Conservation (phyloP, 2,113 vertebrate species). For the Sprattus sprattus region DNA sequence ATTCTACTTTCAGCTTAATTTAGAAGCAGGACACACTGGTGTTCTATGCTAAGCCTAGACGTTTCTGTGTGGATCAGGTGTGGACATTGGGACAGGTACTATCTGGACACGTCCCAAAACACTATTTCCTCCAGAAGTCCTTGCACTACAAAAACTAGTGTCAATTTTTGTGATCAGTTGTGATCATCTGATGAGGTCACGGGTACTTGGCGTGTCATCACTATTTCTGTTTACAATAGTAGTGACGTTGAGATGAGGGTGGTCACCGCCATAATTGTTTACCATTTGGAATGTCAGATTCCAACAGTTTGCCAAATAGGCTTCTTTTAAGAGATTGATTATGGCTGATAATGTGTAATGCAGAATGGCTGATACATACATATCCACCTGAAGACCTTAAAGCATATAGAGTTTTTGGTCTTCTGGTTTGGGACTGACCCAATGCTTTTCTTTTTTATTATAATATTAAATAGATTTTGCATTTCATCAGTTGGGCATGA, state of each 20-base stretch:
- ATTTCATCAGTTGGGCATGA: slow-evolving; percentile 4
- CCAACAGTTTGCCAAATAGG: slow-evolving; percentile 8
- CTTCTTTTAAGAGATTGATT: neutral
- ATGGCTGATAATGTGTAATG: neutral
- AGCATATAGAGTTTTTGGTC: neutral
- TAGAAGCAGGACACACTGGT: neutral
- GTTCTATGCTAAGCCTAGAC: neutral
- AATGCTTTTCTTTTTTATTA: neutral
- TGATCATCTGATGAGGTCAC: neutral
- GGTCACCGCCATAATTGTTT: neutral
- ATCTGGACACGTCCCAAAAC: neutral
- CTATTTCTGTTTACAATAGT: neutral
- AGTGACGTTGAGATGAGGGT: neutral
- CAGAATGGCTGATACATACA: neutral
- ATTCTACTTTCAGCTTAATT: neutral
- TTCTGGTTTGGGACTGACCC: slow-evolving; percentile 6
- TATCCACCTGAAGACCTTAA: slow-evolving; percentile 18
- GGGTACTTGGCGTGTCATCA: neutral
- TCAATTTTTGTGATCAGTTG: neutral
- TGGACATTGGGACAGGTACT: neutral
- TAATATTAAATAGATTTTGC: neutral
- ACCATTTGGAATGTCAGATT: slow-evolving; percentile 21
- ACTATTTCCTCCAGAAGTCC: neutral
- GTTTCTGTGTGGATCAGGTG: neutral
- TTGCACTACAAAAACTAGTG: slow-evolving; percentile 14